A percentile compares a stretch with the other conserved stretches of the same genome.
phyloP scores from a whole-genome alignment of 2,888 invertebrate genomes.

The Coelinius sp. region DNA sequence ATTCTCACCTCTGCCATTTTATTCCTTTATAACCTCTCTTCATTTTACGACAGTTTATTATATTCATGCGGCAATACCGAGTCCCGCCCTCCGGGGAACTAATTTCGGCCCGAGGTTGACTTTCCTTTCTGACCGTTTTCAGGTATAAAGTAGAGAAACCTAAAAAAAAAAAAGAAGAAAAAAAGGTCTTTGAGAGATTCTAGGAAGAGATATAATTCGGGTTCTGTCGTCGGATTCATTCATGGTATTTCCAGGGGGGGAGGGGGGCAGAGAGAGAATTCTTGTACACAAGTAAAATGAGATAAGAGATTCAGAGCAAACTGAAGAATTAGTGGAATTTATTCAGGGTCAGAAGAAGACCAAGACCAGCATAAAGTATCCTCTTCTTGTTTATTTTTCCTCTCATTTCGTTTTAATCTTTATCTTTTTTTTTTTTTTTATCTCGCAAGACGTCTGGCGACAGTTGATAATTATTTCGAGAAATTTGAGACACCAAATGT shows the following conservation, averaged over 20 bases:
- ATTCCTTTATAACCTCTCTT: not conserved
- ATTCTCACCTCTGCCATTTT: not conserved
- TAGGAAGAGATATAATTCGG: not conserved
- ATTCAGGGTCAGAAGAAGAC: not conserved
- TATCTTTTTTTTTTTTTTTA: not conserved
- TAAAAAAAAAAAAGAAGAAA: not conserved
- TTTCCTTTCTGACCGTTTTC: not conserved
- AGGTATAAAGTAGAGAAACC: not conserved
- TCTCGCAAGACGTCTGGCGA: not conserved
- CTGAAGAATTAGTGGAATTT: constrained; percentile 5
- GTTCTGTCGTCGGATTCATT: not conserved
- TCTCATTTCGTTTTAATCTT: not conserved
- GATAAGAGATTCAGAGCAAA: constrained; percentile 12
- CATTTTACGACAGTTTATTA: not conserved
- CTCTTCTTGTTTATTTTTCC: not conserved
- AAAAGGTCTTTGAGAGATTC: not conserved
- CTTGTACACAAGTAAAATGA: constrained; percentile 2
- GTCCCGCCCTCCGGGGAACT: not conserved
- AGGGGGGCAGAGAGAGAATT: not conserved
- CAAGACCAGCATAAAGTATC: not conserved
- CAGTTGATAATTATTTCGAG: not conserved
- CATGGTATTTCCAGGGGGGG: not conserved
- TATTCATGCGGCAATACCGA: not conserved
- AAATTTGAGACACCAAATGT: not conserved
- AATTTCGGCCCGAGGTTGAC: not conserved